phyloP scores from a whole-genome alignment of 2,797 vertebrate species.

The Pseudochirops corinnae region DNA sequence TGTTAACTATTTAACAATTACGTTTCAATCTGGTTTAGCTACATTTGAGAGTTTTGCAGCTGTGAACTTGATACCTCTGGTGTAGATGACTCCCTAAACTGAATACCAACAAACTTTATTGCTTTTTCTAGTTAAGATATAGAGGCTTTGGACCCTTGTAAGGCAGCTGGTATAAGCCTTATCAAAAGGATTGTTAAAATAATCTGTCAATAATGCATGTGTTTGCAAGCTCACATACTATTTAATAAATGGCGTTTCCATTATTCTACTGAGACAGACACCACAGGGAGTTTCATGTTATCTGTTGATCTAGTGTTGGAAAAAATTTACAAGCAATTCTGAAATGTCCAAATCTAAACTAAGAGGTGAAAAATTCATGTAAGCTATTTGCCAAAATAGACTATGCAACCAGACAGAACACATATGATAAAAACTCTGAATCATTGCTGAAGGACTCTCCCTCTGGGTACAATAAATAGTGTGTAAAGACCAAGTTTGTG shows the following conservation, averaged over 20 bases:
- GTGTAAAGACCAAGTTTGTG: neutral
- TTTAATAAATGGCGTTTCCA: neutral
- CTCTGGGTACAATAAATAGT: neutral
- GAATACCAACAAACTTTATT: neutral
- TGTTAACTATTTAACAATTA: neutral
- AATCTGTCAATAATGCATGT: neutral
- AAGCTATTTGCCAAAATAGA: neutral
- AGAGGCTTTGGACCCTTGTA: neutral
- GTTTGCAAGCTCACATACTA: neutral
- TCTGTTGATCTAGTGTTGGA: neutral
- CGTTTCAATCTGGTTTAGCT: neutral
- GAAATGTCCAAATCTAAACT: neutral
- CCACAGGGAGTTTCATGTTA: neutral
- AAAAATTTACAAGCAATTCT: slow-evolving; percentile 2
- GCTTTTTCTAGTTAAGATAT: neutral
- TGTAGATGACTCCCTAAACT: neutral
- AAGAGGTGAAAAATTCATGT: slow-evolving; percentile 26
- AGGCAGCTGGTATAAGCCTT: neutral
- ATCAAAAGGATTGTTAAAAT: neutral
- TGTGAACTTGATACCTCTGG: neutral
- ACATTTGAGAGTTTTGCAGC: neutral
- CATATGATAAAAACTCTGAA: neutral
- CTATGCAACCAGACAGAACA: neutral
- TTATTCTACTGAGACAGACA: neutral
- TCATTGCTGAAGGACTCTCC: neutral